phyloP scores from a whole-genome alignment of 2,888 invertebrate species.

The Sinodicranocentrus sp. region DNA sequence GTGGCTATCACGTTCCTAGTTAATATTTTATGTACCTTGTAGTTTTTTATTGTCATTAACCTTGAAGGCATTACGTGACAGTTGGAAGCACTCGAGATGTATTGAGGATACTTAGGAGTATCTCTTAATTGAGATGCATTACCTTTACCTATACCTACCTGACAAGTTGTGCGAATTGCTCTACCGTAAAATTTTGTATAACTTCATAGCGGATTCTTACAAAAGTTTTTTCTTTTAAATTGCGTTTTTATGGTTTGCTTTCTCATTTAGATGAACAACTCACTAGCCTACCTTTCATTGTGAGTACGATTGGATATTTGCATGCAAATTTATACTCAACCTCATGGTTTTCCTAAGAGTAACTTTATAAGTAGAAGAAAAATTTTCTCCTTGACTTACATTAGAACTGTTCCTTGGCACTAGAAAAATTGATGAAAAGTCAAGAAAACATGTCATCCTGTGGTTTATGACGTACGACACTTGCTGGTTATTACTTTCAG shows the following conservation, averaged over 20 bases:
- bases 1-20: neutral
- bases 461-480: neutral
- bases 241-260: neutral
- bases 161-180: no score
- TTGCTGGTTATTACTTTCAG: neutral
- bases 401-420: neutral
- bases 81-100: constrained; percentile 16
- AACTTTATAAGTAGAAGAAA: neutral
- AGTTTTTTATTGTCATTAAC: constrained; percentile 6
- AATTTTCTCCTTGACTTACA: constrained; percentile 34
- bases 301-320: no score
- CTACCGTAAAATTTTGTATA: no score
- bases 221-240: neutral
- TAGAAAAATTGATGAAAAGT: neutral
- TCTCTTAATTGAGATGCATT: no score
- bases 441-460: neutral
- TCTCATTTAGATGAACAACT: no score
- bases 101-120: no score
- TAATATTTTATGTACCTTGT: constrained; percentile 4
- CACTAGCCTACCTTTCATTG: no score
- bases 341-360: no score
- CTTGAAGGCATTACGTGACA: constrained; percentile 41
- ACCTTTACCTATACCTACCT: no score
- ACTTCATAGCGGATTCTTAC: no score
- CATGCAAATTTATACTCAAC: no score